Conservation (phyloP, 2,888 invertebrate species). For the Pachliopta kotzebuea region DNA sequence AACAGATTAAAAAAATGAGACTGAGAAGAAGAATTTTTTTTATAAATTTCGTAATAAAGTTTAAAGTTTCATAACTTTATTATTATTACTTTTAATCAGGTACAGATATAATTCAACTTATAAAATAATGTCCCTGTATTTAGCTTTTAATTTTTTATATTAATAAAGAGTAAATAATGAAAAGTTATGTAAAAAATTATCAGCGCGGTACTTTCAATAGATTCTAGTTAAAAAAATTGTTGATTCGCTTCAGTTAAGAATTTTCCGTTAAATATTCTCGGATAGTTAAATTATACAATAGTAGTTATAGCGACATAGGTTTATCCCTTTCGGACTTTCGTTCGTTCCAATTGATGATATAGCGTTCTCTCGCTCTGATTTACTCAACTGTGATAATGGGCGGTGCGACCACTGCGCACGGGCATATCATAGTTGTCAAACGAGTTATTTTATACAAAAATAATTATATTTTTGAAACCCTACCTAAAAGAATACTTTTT, state of each 20-base stretch:
- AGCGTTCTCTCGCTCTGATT: slow-evolving; percentile 56
- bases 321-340: slow-evolving; percentile 45
- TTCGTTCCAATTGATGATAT: slow-evolving; percentile 30
- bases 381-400: slow-evolving; percentile 61
- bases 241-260: slow-evolving; percentile 3
- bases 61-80: no score
- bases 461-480: not conserved
- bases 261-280: slow-evolving; percentile 33
- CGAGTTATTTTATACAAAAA: slow-evolving; percentile 5
- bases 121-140: no score
- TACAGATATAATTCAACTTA: no score
- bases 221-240: no score
- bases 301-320: slow-evolving; percentile 31
- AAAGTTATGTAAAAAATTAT: no score
- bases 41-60: no score
- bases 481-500: not conserved
- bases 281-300: slow-evolving; percentile 33
- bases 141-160: no score
- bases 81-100: no score
- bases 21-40: no score
- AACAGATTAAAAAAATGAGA: no score
- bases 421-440: slow-evolving; percentile 32
- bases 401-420: slow-evolving; percentile 58
- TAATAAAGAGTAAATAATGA: no score
- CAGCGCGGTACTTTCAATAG: no score